Evolutionary conservation across 1,140 invertebrate genomes (phyloP), one percentile per base, ranked within the genome.

Genomic region (Mizuhopecten yessoensis): DNA sequence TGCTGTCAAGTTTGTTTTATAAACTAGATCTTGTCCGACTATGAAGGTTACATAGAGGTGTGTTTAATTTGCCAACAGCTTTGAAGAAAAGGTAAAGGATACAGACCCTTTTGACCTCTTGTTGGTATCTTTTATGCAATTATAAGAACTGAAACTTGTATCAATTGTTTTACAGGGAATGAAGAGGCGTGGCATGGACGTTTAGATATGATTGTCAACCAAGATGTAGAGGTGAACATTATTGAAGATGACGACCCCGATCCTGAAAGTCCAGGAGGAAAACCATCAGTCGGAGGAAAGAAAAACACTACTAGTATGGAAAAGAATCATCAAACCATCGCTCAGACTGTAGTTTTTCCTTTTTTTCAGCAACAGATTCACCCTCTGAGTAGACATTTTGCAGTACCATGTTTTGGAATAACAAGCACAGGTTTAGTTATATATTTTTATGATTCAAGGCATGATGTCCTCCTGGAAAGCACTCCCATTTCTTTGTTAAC

Each of bases 141-240:
- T n/a, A n/a, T n/a, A n/a, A n/a, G n/a, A n/a, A n/a, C n/a, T n/a
- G n/a, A n/a, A n/a, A n/a, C n/a, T n/a, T n/a, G n/a, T n/a, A n/a
- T n/a, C n/a, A n/a, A n/a, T n/a, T n/a, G n/a, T n/a, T n/a, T n/a
- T n/a, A n/a, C 33, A 88, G 87, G 87, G 42, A 88, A 88, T 88
- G 2, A 34, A 88, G 34, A 34, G 15, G 87, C 42, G 33, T 88
- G 87, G 87, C 87, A 88, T 88, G 87, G 87, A n/a, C 34, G 34
- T 34, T 1, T 39, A 10, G 87, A 88, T 29, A 88, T 88, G 10
- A 88, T 88, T 36, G n/a, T 88, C 33, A 33, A 88, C 29, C 17
- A 88, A 29, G 34, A 39, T 29, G 13, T 88, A 34, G 33, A 34
- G 34, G 34, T 88, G 33, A 36, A 88, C 20, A 11, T 36, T 13